These are phyloP conservation scores for Himalopsyche tibetana DNA, from an alignment of 2,888 invertebrate species.

Conservation along the genomic window DNA sequence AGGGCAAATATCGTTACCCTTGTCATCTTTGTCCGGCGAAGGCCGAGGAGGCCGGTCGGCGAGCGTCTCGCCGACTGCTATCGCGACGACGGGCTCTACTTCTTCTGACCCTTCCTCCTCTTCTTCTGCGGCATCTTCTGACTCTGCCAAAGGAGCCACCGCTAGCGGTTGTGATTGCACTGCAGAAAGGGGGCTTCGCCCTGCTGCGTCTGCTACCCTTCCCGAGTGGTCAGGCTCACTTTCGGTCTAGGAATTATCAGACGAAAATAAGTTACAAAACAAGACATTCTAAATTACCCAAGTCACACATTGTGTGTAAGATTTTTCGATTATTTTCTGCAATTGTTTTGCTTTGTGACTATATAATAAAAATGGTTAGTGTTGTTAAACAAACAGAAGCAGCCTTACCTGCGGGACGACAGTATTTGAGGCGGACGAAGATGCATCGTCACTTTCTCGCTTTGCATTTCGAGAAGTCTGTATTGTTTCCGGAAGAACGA, in stretches of 20 bases:
- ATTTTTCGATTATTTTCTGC: no score
- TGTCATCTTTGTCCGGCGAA: slow-evolving; percentile 68
- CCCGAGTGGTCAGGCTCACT: slow-evolving; percentile 56
- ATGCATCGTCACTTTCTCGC: background rate
- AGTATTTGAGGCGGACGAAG: background rate
- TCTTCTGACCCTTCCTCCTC: slow-evolving; percentile 79
- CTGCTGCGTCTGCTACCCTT: background rate
- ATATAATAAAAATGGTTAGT: no score
- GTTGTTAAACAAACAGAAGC: background rate
- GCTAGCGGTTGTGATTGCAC: slow-evolving; percentile 71
- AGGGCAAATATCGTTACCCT: slow-evolving; percentile 91
- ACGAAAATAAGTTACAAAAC: no score
- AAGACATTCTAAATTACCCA: no score
- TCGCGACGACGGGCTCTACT: slow-evolving; percentile 70
- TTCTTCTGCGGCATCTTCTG: slow-evolving; percentile 83
- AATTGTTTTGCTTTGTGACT: no score
- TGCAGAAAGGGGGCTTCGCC: slow-evolving; percentile 64
- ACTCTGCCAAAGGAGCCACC: slow-evolving; percentile 82
- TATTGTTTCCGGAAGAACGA: background rate
- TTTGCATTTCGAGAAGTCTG: background rate
- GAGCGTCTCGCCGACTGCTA: slow-evolving; percentile 67
- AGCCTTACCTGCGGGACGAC: background rate
- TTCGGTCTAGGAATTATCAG: slow-evolving; percentile 1
- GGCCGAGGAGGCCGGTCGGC: slow-evolving; percentile 67
- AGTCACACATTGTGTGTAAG: no score